These are phyloP conservation scores for Ochropleura leucogaster DNA, from an alignment of 2,888 invertebrate species.

Conservation along the genomic window DNA sequence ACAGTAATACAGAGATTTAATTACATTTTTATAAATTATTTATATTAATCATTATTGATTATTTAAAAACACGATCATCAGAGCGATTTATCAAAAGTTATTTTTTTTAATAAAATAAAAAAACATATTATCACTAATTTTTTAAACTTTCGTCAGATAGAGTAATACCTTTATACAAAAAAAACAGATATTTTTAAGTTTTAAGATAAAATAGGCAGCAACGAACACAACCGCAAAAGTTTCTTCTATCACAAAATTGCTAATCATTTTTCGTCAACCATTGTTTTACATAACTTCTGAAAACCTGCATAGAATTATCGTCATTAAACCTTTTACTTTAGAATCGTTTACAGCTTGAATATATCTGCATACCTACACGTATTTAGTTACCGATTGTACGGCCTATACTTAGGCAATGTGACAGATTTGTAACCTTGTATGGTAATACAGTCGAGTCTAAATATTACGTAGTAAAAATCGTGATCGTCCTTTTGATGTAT, in stretches of 20 bases:
- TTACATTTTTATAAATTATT: neutral
- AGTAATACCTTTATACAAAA: neutral
- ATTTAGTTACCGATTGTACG: slow-evolving; percentile 30
- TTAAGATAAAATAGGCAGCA: slow-evolving; percentile 30
- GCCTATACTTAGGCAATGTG: slow-evolving; percentile 57
- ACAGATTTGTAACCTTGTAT: slow-evolving; percentile 73
- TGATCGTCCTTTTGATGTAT: slow-evolving; percentile 48
- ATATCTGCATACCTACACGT: slow-evolving; percentile 32
- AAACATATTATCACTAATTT: neutral
- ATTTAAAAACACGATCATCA: too few relatives aligned
- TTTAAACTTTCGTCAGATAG: neutral
- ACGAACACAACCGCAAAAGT: slow-evolving; percentile 31
- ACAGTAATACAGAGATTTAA: neutral
- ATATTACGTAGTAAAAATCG: slow-evolving; percentile 66
- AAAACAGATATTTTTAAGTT: neutral
- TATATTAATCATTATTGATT: too few relatives aligned
- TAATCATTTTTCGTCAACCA: slow-evolving; percentile 62
- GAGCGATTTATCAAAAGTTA: neutral
- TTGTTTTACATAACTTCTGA: slow-evolving; percentile 43
- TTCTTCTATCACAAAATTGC: slow-evolving; percentile 60
- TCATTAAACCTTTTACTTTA: slow-evolving; percentile 28
- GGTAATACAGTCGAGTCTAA: slow-evolving; percentile 65
- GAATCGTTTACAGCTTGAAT: slow-evolving; percentile 50
- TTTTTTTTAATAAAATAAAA: neutral
- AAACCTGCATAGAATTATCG: slow-evolving; percentile 51